Evolutionary conservation across 2,113 vertebrate species (phyloP).

Genomic region (Crypturellus undulatus): DNA sequence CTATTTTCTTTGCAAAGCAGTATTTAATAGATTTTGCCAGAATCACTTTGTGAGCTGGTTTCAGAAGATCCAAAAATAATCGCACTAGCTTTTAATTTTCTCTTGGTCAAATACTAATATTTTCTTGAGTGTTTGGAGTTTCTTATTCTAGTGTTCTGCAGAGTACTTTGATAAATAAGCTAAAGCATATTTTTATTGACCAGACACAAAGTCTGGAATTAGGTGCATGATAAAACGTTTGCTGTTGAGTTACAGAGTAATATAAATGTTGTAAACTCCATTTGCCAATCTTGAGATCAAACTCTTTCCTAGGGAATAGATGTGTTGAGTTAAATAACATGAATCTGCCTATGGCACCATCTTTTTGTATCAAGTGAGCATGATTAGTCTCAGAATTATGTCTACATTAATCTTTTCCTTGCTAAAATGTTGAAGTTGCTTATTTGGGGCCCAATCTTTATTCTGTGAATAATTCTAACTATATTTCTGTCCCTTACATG

Average conservation of each 20-base stretch:
- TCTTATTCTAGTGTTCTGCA: not conserved
- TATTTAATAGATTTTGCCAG: not conserved
- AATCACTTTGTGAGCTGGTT: not conserved
- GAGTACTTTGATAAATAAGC: not conserved
- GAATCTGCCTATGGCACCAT: constrained; percentile 21
- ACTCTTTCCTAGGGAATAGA: constrained; percentile 23
- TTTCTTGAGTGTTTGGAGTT: not conserved
- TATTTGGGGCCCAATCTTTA: not conserved
- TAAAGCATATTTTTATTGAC: constrained; percentile 14
- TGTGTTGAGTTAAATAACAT: constrained; percentile 36
- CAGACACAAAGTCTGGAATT: not conserved
- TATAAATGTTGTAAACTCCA: constrained; percentile 21
- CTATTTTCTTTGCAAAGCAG: not conserved
- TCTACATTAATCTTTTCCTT: not conserved
- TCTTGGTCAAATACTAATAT: not conserved
- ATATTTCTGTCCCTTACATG: not conserved
- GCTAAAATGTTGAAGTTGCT: not conserved
- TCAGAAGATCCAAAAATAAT: not conserved
- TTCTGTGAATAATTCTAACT: not conserved
- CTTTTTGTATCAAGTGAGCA: not conserved
- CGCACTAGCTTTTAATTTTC: not conserved
- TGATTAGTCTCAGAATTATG: not conserved
- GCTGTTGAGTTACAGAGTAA: not conserved
- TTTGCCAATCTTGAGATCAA: constrained; percentile 28
- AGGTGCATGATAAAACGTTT: not conserved